Conservation (phyloP, 1,140 invertebrate genomes). For the Aphelinus atriplicis region DNA sequence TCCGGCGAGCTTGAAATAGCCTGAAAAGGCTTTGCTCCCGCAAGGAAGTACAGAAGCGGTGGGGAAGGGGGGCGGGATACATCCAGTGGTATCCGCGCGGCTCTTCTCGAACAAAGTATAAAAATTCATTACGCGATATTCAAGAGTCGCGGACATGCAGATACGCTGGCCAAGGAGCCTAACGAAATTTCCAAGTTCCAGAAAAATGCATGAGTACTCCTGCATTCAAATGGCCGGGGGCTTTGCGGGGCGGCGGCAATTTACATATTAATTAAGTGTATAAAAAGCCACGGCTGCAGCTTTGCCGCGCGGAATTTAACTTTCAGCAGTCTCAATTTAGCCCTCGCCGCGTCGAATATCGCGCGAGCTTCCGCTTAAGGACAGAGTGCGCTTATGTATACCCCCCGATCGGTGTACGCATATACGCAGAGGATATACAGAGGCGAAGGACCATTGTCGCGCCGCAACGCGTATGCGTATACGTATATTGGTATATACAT, state of each 20-base stretch:
- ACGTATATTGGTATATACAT: background rate
- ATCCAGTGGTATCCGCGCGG: too few species aligned
- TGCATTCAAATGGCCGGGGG: constrained; percentile 14
- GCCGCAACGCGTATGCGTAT: background rate
- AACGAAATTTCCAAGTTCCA: constrained; percentile 25
- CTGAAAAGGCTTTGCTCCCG: too few species aligned
- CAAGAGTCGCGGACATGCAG: too few species aligned
- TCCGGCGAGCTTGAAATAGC: too few species aligned
- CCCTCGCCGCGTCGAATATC: too few species aligned
- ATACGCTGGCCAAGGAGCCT: background rate
- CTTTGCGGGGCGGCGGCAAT: constrained; percentile 4
- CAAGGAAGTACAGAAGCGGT: too few species aligned
- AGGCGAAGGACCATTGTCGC: background rate
- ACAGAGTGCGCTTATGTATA: too few species aligned
- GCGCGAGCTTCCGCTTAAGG: too few species aligned
- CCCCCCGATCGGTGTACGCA: too few species aligned
- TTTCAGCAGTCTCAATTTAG: background rate
- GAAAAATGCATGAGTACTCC: constrained; percentile 33
- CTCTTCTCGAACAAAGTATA: constrained; percentile 12
- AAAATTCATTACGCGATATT: constrained; percentile 33
- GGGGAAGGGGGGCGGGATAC: too few species aligned
- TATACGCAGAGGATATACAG: background rate
- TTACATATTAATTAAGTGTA: constrained; percentile 38
- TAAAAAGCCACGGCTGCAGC: constrained; percentile 14
- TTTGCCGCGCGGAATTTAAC: constrained; percentile 19